Conservation (phyloP, 2,797 vertebrate genomes). For the Eupleurogrammus muticus region DNA sequence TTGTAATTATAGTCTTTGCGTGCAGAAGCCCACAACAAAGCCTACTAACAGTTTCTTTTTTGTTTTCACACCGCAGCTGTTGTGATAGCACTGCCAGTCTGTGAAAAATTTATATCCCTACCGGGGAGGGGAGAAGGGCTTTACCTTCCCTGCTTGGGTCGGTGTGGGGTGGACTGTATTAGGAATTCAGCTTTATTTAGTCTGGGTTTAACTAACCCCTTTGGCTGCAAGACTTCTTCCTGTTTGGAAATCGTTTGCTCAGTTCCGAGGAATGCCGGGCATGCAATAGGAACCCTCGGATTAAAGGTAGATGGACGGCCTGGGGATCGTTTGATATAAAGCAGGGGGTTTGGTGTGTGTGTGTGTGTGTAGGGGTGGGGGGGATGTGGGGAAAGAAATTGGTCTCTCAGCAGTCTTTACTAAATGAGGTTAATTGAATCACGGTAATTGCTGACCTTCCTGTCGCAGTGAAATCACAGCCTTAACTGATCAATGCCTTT, state of each 20-base stretch:
- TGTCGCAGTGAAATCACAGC: conserved; percentile 82
- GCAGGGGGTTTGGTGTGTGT: conserved; percentile 22
- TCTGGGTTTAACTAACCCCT: conserved; percentile 56
- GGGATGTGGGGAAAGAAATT: conserved; percentile 60
- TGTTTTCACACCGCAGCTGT: conserved; percentile 67
- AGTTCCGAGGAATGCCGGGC: conserved; percentile 62
- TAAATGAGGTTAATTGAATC: conserved; percentile 86
- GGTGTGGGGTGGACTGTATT: conserved; percentile 2
- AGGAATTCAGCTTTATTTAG: conserved; percentile 54
- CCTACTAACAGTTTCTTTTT: conserved; percentile 60
- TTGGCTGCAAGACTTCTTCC: conserved; percentile 40
- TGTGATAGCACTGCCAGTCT: conserved; percentile 58
- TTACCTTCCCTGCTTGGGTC: conserved; percentile 25
- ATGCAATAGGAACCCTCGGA: conserved; percentile 55
- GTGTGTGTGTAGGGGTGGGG: no score
- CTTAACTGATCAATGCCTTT: conserved; percentile 86
- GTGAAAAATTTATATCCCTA: conserved; percentile 45
- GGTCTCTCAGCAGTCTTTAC: conserved; percentile 83
- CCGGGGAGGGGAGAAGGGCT: conserved; percentile 21
- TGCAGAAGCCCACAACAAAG: conserved; percentile 64
- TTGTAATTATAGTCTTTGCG: conserved; percentile 70
- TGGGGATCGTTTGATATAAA: conserved; percentile 70
- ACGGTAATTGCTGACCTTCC: conserved; percentile 84
- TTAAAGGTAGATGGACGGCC: conserved; percentile 69
- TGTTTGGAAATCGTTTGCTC: conserved; percentile 60